A percentile compares a stretch with the other conserved stretches of the same genome.
phyloP scores from a whole-genome alignment of 2,113 vertebrate genomes.

The Chaetodon trifascialis region DNA sequence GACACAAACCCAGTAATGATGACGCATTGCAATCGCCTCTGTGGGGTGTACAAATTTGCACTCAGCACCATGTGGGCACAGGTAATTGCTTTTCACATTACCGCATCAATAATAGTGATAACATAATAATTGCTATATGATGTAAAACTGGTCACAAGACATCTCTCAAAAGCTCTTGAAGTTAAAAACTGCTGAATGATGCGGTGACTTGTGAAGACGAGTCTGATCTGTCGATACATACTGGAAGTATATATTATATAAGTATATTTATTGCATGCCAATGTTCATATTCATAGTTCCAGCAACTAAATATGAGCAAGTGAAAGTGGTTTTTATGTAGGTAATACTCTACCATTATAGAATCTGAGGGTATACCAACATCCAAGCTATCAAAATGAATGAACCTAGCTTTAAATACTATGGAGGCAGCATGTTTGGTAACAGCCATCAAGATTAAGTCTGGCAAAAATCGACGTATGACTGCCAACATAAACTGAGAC shows the following conservation, averaged over 20 bases:
- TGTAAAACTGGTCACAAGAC: background rate
- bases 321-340: background rate
- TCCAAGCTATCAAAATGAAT: background rate
- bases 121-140: slow-evolving; percentile 12
- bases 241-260: no score
- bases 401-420: background rate
- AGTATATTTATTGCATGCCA: no score
- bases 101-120: slow-evolving; percentile 1
- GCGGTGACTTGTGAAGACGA: background rate
- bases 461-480: background rate
- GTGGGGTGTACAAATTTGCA: slow-evolving; percentile 34
- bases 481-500: background rate
- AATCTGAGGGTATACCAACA: background rate
- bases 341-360: background rate
- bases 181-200: background rate
- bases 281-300: background rate
- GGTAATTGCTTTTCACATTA: slow-evolving; percentile 51
- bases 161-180: background rate
- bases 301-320: no score
- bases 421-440: background rate
- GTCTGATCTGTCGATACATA: no score
- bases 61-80: background rate
- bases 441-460: background rate
- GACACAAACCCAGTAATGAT: background rate
- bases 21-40: slow-evolving; percentile 33